These are phyloP conservation scores for Eumacrocentrus americanus DNA, from an alignment of 2,888 invertebrate genomes.

Conservation along the genomic window DNA sequence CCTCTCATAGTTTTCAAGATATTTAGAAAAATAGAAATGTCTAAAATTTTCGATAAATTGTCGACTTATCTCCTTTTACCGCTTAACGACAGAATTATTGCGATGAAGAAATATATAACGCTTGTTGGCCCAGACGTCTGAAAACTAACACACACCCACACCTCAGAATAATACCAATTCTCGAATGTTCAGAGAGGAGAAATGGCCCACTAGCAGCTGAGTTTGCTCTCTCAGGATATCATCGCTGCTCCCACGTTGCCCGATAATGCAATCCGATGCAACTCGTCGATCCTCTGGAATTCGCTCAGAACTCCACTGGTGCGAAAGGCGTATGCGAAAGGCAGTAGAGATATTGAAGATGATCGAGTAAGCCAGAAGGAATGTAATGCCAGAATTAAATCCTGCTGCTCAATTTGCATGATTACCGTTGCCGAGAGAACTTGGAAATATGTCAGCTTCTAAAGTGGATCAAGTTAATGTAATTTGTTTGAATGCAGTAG, in stretches of 20 bases:
- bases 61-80: neutral
- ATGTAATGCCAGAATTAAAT: neutral
- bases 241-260: constrained; percentile 33
- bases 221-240: constrained; percentile 43
- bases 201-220: constrained; percentile 28
- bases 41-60: neutral
- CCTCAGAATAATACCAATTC: no score
- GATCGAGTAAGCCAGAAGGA: neutral
- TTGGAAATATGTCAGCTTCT: neutral
- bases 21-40: no score
- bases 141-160: no score
- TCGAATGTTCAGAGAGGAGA: neutral
- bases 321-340: neutral
- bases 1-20: no score
- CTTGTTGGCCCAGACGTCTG: no score
- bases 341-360: neutral
- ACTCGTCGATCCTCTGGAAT: constrained; percentile 41
- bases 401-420: neutral
- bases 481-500: neutral
- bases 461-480: neutral
- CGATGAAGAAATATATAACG: no score
- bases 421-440: neutral
- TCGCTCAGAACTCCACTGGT: constrained; percentile 30
- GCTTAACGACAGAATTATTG: no score
- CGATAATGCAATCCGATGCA: constrained; percentile 42